A percentile compares a stretch with the other conserved stretches of the same genome.
Conservation (phyloP, 2,113 vertebrate genomes). For the Onychostoma macrolepis region DNA sequence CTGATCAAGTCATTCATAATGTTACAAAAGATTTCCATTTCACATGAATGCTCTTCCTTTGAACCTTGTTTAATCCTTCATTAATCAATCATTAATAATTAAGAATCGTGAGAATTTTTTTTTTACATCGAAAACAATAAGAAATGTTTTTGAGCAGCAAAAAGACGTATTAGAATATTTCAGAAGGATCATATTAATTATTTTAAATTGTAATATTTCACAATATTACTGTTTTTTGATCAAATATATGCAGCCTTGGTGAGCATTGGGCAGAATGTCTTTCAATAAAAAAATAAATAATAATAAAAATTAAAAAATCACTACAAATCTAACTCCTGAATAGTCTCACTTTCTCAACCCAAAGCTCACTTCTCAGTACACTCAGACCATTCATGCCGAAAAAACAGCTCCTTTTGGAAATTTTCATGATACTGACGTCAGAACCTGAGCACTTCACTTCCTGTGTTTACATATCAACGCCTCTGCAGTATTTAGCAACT, state of each 20-base stretch:
- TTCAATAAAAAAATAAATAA: neutral
- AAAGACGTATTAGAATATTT: neutral
- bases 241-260: neutral
- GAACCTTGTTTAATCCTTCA: neutral
- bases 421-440: conserved; percentile 3
- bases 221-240: neutral
- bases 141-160: neutral
- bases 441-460: conserved; percentile 4
- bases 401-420: neutral
- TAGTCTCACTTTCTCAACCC: neutral
- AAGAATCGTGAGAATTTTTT: no score
- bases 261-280: neutral
- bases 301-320: neutral
- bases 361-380: neutral
- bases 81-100: no score
- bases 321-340: neutral
- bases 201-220: no score
- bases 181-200: neutral
- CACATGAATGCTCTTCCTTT: neutral
- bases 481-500: neutral
- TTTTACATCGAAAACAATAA: neutral
- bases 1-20: neutral
- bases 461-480: conserved; percentile 4
- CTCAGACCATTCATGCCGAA: neutral
- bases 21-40: neutral